Base-by-base conservation (phyloP, 2,888 invertebrate genomes). In the Melieria picta region DNA sequence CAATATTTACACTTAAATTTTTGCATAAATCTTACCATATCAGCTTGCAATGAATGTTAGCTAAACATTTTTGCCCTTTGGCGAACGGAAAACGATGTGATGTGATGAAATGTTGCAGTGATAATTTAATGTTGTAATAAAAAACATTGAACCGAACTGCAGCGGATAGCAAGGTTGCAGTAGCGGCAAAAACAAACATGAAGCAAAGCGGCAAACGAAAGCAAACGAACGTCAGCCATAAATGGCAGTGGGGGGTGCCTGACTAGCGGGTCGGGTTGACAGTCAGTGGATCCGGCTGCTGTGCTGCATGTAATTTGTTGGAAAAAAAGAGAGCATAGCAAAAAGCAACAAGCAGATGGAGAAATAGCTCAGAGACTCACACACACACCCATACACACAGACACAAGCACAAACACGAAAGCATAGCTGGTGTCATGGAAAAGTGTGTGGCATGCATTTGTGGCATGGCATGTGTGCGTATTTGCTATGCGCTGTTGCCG, bases 71-170 rank as follows among this genome's bases (percentile, higher is more conserved):
- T 52, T 52, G 52, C 5, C 11, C 9, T 5, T 7, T n/a, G 11
- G 13, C 11, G n/a, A 52, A 52, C 11, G 13, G 5, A 11, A 52
- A 13, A 52, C 52, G 13, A n/a, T 52, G 13, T 13, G 43, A n/a
- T 45, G 10, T 42, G 16, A 56, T 61, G 62, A 69, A 63, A 69
- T 69, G 62, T 69, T 47, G 69, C 69, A 56, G 69, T 57, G 69
- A 56, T 69, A 69, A 69, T 63, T 69, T 69, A 63, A 69, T 69
- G 47, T 42, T 69, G 50, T 60, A 67, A 67, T 67, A 67, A 67
- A 67, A 52, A 43, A 58, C 50, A 67, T 67, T 58, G 48, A 60
- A 45, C 60, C 42, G 67, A 48, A 67, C 13, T 46, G 52, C 52
- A 52, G 50, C 11, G 30, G 30, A 30, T 30, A 30, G 30, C 30